Evolutionary conservation across 2,797 vertebrate species (phyloP), one percentile per base, ranked within the genome.

Genomic region (Ctenopoma kingsleyae): DNA sequence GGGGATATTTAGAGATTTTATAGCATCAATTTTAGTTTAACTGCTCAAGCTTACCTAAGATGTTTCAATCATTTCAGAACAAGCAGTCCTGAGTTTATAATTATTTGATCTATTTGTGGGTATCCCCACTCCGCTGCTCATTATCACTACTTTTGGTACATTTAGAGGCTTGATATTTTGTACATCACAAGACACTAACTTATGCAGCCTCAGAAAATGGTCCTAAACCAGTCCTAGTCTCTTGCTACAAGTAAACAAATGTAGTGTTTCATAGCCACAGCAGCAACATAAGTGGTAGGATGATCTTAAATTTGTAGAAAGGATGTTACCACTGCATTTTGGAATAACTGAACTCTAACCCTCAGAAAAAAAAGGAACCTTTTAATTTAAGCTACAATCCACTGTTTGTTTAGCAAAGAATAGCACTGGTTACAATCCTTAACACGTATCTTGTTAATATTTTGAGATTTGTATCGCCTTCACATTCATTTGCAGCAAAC

Each of bases 401-500:
- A 23, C 11, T 30, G 17, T 63, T 53, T 41, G 20, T 41, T 11
- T 17, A 71, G 36, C 51, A 65, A 69, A 74, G 53, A 71, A 12
- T 36, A 22, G 49, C 48, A 27, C 8, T 9, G 59, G 16, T 53
- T 36, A 11, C 50, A 58, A 62, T 56, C 71, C 23, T 23, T 20
- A 41, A 44, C 12, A n/a, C 30, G 27, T 64, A 41, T 41, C 15
- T 40, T 43, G 72, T 71, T 81, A 44, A 2, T 62, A 83, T 76
- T 69, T 51, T 16, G 10, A 56, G 9, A 43, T 19, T 35, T 71
- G 76, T 52, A 76, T 62, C 40, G 49, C 59, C 63, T 71, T 36
- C 41, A 70, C 43, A 20, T 41, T 71, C 55, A 40, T 23, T 56
- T 60, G 25, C 69, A 78, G 48, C 49, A 73, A 82, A 78, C 49